phyloP scores from a whole-genome alignment of 2,113 vertebrate species.

The Burhinus oedicnemus region DNA sequence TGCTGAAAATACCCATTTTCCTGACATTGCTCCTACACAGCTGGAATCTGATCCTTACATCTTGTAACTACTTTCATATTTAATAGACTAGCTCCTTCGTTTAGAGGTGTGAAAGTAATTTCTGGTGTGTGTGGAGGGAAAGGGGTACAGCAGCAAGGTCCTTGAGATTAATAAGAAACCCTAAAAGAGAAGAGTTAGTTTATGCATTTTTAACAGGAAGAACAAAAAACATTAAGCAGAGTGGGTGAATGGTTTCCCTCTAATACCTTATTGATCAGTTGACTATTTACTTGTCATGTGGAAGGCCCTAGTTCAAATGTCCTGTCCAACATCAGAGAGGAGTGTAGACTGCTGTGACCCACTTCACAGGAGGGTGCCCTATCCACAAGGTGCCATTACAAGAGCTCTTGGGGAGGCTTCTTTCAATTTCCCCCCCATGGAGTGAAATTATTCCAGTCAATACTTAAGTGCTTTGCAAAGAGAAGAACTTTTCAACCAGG shows the following conservation, averaged over 20 bases:
- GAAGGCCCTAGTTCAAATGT: not conserved
- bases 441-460: not conserved
- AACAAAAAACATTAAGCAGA: not conserved
- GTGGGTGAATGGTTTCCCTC: not conserved
- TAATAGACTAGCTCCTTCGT: not conserved
- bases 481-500: not conserved
- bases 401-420: not conserved
- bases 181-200: not conserved
- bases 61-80: not conserved
- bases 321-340: not conserved
- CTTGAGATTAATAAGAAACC: not conserved
- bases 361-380: not conserved
- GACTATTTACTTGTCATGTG: not conserved
- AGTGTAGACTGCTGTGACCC: not conserved
- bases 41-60: not conserved
- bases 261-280: not conserved
- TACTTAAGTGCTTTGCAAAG: not conserved
- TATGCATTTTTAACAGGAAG: constrained; percentile 14
- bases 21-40: not conserved
- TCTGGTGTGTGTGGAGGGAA: not conserved
- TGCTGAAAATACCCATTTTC: constrained; percentile 1
- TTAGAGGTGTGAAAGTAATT: not conserved
- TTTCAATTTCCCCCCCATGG: accelerated
- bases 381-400: not conserved
- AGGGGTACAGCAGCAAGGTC: not conserved